These are phyloP conservation scores for Stegana nigrithorax DNA, from an alignment of 2,888 invertebrate species.

Conservation along the genomic window DNA sequence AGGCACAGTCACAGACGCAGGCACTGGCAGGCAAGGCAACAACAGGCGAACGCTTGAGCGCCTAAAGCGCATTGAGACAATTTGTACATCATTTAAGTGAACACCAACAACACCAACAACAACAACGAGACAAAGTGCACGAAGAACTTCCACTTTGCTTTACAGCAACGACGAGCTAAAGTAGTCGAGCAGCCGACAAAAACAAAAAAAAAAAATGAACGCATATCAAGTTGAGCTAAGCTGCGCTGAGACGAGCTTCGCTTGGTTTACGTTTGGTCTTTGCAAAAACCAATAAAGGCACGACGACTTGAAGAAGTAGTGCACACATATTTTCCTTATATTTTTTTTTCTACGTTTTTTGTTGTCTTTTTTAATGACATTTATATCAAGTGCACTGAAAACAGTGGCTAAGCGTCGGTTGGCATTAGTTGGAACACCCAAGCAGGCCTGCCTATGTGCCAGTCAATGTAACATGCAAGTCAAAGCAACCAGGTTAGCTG, in stretches of 20 bases:
- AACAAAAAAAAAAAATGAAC: constrained; percentile 5
- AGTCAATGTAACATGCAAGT: no score
- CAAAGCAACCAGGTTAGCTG: no score
- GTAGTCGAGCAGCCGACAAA: constrained; percentile 11
- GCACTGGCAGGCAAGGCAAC: constrained; percentile 18
- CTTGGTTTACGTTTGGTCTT: no score
- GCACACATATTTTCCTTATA: background rate
- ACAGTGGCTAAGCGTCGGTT: no score
- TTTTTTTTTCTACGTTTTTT: background rate
- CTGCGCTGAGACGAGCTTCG: no score
- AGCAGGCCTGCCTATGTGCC: no score
- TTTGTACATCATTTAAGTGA: constrained; percentile 50
- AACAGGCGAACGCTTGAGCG: constrained; percentile 24
- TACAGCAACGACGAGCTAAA: no score
- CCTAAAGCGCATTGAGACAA: constrained; percentile 45
- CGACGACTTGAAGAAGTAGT: background rate
- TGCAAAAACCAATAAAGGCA: background rate
- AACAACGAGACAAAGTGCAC: constrained; percentile 10
- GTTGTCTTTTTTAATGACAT: constrained; percentile 9
- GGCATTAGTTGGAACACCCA: background rate
- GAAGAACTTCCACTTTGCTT: background rate
- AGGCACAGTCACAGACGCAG: background rate
- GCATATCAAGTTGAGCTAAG: no score
- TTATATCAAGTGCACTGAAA: constrained; percentile 16
- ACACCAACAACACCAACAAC: constrained; percentile 31